Base-by-base conservation (phyloP, 2,888 invertebrate genomes). In the Athalia circularis region DNA sequence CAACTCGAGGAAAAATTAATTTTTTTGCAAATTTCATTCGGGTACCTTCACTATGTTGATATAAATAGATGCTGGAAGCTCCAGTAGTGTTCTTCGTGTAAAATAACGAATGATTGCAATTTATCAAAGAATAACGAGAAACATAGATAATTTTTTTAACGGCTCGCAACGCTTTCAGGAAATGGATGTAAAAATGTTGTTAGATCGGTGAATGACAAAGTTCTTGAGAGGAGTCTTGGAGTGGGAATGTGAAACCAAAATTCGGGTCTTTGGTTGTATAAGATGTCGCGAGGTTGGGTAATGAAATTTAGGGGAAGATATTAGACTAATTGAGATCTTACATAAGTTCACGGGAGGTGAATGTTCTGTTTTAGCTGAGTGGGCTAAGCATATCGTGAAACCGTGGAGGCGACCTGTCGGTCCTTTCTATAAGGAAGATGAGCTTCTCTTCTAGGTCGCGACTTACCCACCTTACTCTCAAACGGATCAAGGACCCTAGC, bases 401-500 rank as follows among this genome's bases (percentile, higher is more conserved):
- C 65, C 62, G 75, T 13, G 6, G 52, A 47, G 52, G 52, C 13
- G 9, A n/a, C 15, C n/a, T 47, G 61, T 64, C 64, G 48, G 47
- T 29, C 13, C 5, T 13, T 6, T n/a, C 11, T 50, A 52, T 15
- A 52, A 54, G 15, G 68, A 54, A 68, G 68, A 68, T 68, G 68
- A 68, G 54, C 68, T 47, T 15, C 68, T 54, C 48, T 29, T 29
- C 29, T 29, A 29, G 47, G 52, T 11, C 15, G 50, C 68, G 68
- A 50, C 68, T 76, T 79, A 50, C 75, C 57, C 61, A 29, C 45
- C 29, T 47, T 57, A 72, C 72, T 70, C 52, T 7, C 80, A 82
- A 80, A 83, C 61, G 77, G 84, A 86, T 86, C 86, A 87, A 86
- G 86, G 86, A 84, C 84, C 84, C 82, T 82, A 82, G 85, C 84